Conservation (phyloP, 2,113 vertebrate genomes). For the Oostethus manadensis region DNA sequence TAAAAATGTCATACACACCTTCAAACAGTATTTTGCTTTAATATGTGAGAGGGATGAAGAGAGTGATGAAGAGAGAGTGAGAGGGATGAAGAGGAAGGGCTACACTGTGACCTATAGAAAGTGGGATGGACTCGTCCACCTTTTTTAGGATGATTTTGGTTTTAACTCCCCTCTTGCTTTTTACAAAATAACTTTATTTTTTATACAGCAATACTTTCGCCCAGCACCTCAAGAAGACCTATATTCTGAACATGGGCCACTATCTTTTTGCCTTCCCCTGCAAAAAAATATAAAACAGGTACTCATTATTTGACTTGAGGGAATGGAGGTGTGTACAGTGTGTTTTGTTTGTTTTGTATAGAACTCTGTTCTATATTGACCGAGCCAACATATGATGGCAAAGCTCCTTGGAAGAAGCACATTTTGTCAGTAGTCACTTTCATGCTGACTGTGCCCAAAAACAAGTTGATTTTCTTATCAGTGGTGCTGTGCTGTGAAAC, state of each 20-base stretch:
- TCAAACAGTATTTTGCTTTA: conserved; percentile 64
- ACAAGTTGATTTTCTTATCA: conserved; percentile 59
- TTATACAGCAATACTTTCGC: conserved; percentile 64
- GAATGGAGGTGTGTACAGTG: not conserved
- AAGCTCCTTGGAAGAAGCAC: conserved; percentile 52
- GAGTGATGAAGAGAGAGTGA: conserved; percentile 45
- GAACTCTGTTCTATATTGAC: not conserved
- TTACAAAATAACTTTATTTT: conserved; percentile 64
- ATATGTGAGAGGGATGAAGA: conserved; percentile 52
- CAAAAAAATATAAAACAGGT: not conserved
- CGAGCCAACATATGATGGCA: not conserved
- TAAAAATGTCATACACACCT: conserved; percentile 40
- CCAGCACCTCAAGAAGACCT: conserved; percentile 57
- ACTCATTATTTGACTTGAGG: not conserved
- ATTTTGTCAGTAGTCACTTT: conserved; percentile 57
- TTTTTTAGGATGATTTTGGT: conserved; percentile 55
- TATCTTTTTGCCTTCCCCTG: conserved; percentile 58
- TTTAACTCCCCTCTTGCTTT: conserved; percentile 7
- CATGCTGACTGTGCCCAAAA: conserved; percentile 60
- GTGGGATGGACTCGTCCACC: conserved; percentile 51
- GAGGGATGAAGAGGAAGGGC: conserved; percentile 52
- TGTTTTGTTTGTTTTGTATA: not conserved
- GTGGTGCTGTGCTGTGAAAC: conserved; percentile 48
- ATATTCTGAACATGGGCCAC: conserved; percentile 54
- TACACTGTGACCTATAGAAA: conserved; percentile 19